Evolutionary conservation across 2,113 vertebrate species (phyloP).

Genomic region (Myanophis thanlyinensis): DNA sequence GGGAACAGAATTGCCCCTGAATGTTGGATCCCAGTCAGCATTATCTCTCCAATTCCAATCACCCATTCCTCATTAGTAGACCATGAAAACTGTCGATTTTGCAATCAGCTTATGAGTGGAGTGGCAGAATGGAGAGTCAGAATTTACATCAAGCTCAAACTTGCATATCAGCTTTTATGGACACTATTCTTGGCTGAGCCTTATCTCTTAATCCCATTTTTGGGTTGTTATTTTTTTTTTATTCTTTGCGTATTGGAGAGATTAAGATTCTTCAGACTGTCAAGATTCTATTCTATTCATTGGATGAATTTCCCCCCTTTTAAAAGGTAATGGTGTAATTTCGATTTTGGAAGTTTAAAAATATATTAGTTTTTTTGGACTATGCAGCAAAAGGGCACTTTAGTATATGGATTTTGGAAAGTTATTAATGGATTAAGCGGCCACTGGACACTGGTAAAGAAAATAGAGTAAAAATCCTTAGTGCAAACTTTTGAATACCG

Average conservation of each 20-base stretch:
- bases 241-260: neutral
- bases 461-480: neutral
- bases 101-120: neutral
- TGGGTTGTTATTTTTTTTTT: neutral
- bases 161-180: neutral
- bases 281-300: neutral
- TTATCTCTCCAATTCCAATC: neutral
- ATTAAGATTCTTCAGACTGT: neutral
- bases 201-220: neutral
- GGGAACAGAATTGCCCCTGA: neutral
- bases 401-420: neutral
- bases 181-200: neutral
- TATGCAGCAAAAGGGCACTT: neutral
- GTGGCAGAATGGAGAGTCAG: neutral
- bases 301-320: neutral
- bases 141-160: neutral
- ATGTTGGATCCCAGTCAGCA: neutral
- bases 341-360: neutral
- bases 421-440: neutral
- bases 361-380: neutral
- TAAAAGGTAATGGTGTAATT: neutral
- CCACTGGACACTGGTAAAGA: neutral
- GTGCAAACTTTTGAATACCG: neutral
- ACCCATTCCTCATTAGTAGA: neutral
- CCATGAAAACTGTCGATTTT: neutral